Evolutionary conservation across 2,113 vertebrate species (phyloP).

Genomic region (Ameiurus melas): DNA sequence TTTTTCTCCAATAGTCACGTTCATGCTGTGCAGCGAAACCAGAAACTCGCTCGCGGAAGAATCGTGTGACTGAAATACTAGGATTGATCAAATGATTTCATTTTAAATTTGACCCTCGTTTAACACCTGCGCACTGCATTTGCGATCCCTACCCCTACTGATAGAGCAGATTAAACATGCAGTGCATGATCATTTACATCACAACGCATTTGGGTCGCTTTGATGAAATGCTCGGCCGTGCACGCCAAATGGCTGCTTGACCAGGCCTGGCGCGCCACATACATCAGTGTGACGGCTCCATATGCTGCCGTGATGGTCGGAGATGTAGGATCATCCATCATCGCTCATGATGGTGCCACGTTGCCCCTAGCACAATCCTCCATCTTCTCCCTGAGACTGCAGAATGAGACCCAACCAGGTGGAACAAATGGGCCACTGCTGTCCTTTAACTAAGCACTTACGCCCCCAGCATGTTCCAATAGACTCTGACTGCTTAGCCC

Average conservation of each 20-base stretch:
- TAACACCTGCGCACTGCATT: neutral
- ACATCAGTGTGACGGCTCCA: constrained; percentile 43
- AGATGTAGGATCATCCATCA: constrained; percentile 42
- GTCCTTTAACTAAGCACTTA: constrained; percentile 31
- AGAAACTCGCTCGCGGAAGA: neutral
- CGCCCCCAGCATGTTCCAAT: neutral
- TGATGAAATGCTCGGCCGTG: constrained; percentile 20
- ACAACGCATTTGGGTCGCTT: neutral
- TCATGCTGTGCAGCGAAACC: neutral
- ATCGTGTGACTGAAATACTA: neutral
- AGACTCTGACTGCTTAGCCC: neutral
- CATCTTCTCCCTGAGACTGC: constrained; percentile 20
- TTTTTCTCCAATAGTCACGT: neutral
- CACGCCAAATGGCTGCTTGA: constrained; percentile 33
- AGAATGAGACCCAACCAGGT: constrained; percentile 40
- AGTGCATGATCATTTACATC: constrained; percentile 15
- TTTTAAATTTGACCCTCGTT: neutral
- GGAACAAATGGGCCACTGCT: constrained; percentile 45
- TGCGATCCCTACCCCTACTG: neutral
- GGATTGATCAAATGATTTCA: neutral
- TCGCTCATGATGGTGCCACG: constrained; percentile 1
- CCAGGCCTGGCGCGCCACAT: constrained; percentile 18
- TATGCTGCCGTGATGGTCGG: constrained; percentile 33
- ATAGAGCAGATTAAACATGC: constrained; percentile 10
- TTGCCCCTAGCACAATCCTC: neutral